Percentiles rank a stretch among this genome's conserved stretches.
These are phyloP conservation scores for Lepidocyrtinus sp. DNA, from an alignment of 2,888 invertebrate genomes.

Conservation along the genomic window DNA sequence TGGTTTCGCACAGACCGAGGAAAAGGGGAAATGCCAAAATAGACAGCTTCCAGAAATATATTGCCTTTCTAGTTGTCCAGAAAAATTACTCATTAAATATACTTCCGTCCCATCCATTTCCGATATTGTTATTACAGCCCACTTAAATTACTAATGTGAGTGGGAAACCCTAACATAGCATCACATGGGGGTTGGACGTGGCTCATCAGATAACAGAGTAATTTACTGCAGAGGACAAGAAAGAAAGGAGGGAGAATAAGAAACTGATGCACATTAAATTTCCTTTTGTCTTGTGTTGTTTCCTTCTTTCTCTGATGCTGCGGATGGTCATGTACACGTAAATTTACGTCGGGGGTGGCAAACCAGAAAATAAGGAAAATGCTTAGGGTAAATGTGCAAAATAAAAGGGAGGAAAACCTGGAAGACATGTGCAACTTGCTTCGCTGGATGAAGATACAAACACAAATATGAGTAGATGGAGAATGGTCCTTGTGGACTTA, in stretches of 20 bases:
- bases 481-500: conserved; percentile 11
- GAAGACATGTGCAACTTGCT: no score
- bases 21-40: no score
- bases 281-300: no score
- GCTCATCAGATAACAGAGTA: conserved; percentile 53
- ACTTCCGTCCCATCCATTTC: conserved; percentile 15
- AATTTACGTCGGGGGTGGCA: conserved; percentile 23
- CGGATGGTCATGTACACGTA: conserved; percentile 5
- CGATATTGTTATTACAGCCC: conserved; percentile 17
- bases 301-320: no score
- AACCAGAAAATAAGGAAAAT: conserved; percentile 20
- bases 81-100: conserved; percentile 33
- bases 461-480: no score
- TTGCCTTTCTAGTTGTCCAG: not conserved
- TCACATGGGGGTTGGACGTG: conserved; percentile 17
- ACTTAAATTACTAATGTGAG: not conserved
- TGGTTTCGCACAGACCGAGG: no score
- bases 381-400: conserved; percentile 5
- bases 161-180: no score
- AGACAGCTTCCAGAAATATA: no score
- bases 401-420: no score
- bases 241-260: not conserved
- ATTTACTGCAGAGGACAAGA: conserved; percentile 36
- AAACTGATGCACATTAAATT: no score
- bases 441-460: no score